phyloP scores from a whole-genome alignment of 2,113 vertebrate genomes.

The Megaptera novaeangliae region DNA sequence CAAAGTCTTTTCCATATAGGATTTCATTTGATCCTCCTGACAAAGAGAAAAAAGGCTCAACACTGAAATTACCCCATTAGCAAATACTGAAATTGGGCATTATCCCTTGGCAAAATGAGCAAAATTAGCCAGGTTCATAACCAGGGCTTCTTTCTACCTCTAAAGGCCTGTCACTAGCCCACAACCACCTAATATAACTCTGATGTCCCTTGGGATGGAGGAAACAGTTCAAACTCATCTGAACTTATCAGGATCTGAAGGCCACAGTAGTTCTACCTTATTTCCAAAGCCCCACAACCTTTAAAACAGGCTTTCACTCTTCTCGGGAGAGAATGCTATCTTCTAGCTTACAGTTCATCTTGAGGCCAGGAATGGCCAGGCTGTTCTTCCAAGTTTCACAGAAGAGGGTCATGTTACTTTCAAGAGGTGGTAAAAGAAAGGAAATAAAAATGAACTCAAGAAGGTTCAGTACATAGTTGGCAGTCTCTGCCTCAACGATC shows the following conservation, averaged over 20 bases:
- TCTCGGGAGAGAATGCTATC: background rate
- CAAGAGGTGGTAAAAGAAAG: conserved; percentile 21
- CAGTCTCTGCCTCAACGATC: background rate
- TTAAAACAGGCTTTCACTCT: background rate
- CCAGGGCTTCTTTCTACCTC: background rate
- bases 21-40: background rate
- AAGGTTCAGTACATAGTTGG: background rate
- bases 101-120: background rate
- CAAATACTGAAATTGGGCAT: background rate
- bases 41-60: conserved; percentile 9
- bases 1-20: background rate
- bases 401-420: conserved; percentile 21
- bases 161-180: background rate
- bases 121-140: background rate
- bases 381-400: conserved; percentile 28
- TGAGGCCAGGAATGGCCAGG: background rate
- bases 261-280: background rate
- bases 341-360: conserved; percentile 16
- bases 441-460: conserved; percentile 14
- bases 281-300: background rate
- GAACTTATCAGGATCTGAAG: background rate
- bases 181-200: background rate
- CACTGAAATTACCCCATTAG: background rate
- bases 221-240: background rate
- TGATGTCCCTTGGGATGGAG: background rate